Evolutionary conservation across 2,888 invertebrate species (phyloP), one percentile per base, ranked within the genome.

Genomic region (Athalia cordata): DNA sequence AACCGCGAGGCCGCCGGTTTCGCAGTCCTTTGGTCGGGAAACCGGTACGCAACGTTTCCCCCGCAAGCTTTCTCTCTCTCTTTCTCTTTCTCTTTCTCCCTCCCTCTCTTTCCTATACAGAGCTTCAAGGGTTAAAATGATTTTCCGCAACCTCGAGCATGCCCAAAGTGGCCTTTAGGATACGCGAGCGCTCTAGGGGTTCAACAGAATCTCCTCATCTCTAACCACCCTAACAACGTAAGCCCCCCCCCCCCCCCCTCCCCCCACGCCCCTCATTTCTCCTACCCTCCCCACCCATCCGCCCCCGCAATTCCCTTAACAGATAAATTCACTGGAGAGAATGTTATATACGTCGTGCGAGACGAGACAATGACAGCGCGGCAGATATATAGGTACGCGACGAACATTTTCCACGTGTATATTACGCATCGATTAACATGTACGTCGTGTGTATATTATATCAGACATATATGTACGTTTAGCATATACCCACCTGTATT

Each of bases 31-130:
- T 68, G 55, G 68, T 52, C 52, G n/a, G 72, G 45, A 5, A n/a
- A 55, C 55, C 7, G 13, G 5, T 45, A 49, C 66, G 55, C 29
- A 29, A 29, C 29, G 49, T 43, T 43, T 29, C 75, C 72, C 29
- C 55, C 62, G 59, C 78, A 62, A 43, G n/a, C 13, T 62, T 45
- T 29, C 77, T 70, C 79, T 68, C 78, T 64, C 70, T 82, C 75
- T 81, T 77, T 81, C 79, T 79, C 79, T 79, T 80, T 79, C 78
- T 80, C 80, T 78, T 78, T 81, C 78, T 77, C 47, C 43, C 55
- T 57, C 65, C 77, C 75, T 62, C 72, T 79, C 81, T 79, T 29
- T 29, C 29, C 29, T 29, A 29, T 29, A 29, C 2, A 29, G 29
- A 13, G 13, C 29, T 62, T 62, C 13, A 29, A 45, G 57, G 57